Percentiles rank a stretch among this genome's conserved stretches.
These are phyloP conservation scores for Hyla sarda DNA, from an alignment of 2,113 vertebrate genomes.

Conservation along the genomic window DNA sequence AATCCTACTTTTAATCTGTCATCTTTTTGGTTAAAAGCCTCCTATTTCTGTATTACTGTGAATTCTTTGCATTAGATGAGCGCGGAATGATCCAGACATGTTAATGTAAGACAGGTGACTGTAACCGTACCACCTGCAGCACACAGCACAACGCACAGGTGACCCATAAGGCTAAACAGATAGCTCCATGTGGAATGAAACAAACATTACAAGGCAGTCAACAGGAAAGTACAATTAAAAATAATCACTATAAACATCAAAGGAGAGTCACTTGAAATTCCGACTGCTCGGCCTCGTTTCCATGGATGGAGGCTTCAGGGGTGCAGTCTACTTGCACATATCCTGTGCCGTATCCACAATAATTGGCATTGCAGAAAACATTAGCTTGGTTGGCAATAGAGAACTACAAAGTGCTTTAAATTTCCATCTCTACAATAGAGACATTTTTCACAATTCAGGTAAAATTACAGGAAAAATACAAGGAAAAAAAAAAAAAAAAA, in stretches of 20 bases:
- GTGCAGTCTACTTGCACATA: constrained; percentile 70
- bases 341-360: constrained; percentile 70
- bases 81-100: constrained; percentile 68
- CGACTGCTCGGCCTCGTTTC: constrained; percentile 71
- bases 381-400: constrained; percentile 88
- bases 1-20: not conserved
- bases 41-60: not conserved
- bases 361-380: constrained; percentile 84
- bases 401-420: constrained; percentile 95
- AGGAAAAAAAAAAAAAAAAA: constrained; percentile 52
- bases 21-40: not conserved
- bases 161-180: constrained; percentile 80
- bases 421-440: constrained; percentile 77
- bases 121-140: constrained; percentile 73
- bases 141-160: constrained; percentile 76
- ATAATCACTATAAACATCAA: constrained; percentile 62
- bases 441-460: constrained; percentile 67
- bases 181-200: constrained; percentile 73
- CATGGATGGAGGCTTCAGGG: constrained; percentile 64
- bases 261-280: constrained; percentile 67
- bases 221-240: constrained; percentile 63
- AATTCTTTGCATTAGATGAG: not conserved
- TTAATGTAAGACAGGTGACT: constrained; percentile 58
- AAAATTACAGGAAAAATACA: constrained; percentile 40
- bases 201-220: constrained; percentile 76